Evolutionary conservation across 1,140 invertebrate genomes (phyloP), one percentile per base, ranked within the genome.

Genomic region (Chironomus striatipennis): DNA sequence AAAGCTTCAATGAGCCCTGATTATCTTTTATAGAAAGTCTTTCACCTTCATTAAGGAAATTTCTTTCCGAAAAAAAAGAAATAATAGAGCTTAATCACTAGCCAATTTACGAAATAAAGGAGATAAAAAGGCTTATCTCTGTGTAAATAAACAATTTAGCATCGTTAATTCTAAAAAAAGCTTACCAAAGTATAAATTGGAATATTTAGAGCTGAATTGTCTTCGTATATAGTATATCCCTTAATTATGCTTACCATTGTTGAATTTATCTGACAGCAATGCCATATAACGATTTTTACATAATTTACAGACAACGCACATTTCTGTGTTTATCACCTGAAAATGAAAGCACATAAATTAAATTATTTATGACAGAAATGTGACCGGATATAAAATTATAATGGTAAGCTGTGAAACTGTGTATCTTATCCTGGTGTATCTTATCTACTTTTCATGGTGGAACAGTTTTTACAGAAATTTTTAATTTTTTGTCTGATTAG

Each of bases 361-460:
- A 70, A 17, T 70, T 70, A 70, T 70, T 70, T 70, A 70, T 70
- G 65, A 70, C 10, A 17, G 18, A 70, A 70, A 70, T 70, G 65
- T 70, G 65, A 70, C 65, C 65, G 65, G 65, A 70, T 70, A 70
- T 70, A 70, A 70, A 70, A 70, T 70, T 70, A 70, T 70, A 70
- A 70, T 70, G 65, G 18, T 18, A 70, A 21, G 65, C 10, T 70
- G 10, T 18, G 65, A 18, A n/a, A 57, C 10, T 10, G 9, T 57
- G n/a, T 57, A 4, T 1, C 47, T 70, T 9, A 57, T 57, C 12
- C 8, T 47, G 43, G 43, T 47, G 8, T 47, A 47, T 47, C 15
- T 47, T 47, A n/a, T 47, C 43, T 47, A 8, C 15, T n/a, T 57
- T 57, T 57, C 47, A 12, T 57, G 12, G 8, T 57, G 12, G 47